phyloP scores from a whole-genome alignment of 2,888 invertebrate species.

The Alviniconcha strummeri region DNA sequence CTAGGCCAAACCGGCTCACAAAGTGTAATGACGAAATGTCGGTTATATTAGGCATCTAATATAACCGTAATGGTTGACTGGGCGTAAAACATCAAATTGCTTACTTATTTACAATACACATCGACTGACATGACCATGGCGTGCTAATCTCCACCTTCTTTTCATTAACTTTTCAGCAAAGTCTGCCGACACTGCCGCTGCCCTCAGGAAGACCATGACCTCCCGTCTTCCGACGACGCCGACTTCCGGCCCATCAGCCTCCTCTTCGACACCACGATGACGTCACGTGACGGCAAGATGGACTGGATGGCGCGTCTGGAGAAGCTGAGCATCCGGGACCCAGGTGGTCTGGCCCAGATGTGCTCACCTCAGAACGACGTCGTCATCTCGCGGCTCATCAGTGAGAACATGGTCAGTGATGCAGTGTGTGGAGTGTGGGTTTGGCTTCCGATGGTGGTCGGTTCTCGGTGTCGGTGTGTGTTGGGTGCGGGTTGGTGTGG shows the following conservation, averaged over 20 bases:
- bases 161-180: conserved; percentile 48
- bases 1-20: no score
- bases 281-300: conserved; percentile 36
- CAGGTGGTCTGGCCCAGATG: conserved; percentile 55
- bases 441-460: background rate
- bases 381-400: conserved; percentile 59
- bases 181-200: conserved; percentile 65
- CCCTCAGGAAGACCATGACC: conserved; percentile 63
- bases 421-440: background rate
- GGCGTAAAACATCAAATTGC: no score
- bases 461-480: background rate
- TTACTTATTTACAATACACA: background rate
- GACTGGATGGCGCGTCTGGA: conserved; percentile 54
- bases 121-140: background rate
- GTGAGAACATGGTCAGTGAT: conserved; percentile 61
- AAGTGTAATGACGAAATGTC: background rate
- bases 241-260: conserved; percentile 55
- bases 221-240: conserved; percentile 54
- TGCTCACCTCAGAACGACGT: conserved; percentile 60
- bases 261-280: conserved; percentile 47
- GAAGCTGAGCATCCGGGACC: conserved; percentile 58
- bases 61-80: no score
- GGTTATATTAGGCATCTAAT: background rate
- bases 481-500: background rate
- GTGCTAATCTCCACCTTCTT: background rate